A percentile compares a stretch with the other conserved stretches of the same genome.
These are phyloP conservation scores for Notiomystis cincta DNA, from an alignment of 2,113 vertebrate genomes.

Conservation along the genomic window DNA sequence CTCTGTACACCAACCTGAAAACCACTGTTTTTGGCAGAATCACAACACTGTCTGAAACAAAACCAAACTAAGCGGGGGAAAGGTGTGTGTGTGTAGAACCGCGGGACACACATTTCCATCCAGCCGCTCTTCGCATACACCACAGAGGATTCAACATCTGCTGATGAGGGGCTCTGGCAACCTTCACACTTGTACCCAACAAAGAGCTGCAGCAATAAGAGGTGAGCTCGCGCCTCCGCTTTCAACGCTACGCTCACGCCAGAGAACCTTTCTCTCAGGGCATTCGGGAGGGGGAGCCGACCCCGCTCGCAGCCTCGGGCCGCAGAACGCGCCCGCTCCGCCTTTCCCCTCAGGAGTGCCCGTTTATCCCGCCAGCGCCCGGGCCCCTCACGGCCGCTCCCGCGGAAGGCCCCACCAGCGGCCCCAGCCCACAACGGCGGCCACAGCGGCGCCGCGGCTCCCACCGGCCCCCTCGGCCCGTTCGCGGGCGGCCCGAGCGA, in stretches of 20 bases:
- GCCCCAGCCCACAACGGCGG: neutral
- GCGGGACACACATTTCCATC: rapidly evolving
- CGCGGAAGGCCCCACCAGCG: neutral
- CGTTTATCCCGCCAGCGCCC: rapidly evolving
- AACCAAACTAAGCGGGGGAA: neutral
- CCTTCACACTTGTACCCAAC: neutral
- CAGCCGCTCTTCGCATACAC: neutral
- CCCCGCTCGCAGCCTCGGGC: neutral
- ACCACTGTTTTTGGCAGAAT: neutral
- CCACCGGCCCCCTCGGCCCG: rapidly evolving
- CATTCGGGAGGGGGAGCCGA: too few relatives aligned
- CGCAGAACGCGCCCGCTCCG: rapidly evolving
- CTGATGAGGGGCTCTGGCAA: neutral
- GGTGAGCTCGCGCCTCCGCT: rapidly evolving
- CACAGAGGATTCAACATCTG: neutral
- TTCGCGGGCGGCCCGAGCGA: neutral
- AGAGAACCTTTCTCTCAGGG: neutral
- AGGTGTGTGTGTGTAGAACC: rapidly evolving
- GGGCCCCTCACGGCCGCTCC: neutral
- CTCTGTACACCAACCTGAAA: neutral
- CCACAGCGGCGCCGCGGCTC: rapidly evolving
- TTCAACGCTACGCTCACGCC: neutral
- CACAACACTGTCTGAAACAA: neutral
- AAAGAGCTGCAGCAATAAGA: rapidly evolving
- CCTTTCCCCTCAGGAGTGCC: rapidly evolving